Conservation (phyloP, 2,888 invertebrate genomes). For the Orthosia cruda region DNA sequence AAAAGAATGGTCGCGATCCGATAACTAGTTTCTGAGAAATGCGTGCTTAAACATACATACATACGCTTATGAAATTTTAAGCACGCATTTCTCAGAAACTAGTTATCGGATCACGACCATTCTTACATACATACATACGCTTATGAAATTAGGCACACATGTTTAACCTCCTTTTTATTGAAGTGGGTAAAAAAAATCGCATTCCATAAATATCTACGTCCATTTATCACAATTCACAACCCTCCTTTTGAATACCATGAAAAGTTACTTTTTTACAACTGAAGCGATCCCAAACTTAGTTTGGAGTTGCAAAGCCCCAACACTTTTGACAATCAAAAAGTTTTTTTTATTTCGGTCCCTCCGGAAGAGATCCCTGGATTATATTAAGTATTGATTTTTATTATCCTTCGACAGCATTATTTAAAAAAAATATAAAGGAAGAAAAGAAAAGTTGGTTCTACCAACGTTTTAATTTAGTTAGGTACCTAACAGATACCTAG, state of each 20-base stretch:
- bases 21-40: no score
- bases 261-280: constrained; percentile 28
- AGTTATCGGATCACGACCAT: no score
- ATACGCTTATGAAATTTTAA: no score
- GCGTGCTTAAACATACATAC: no score
- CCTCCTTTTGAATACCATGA: constrained; percentile 28
- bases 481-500: neutral
- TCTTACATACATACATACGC: no score
- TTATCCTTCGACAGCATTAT: constrained; percentile 4
- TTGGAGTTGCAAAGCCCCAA: constrained; percentile 32
- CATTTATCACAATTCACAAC: neutral
- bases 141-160: no score
- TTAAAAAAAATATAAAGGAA: neutral
- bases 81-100: no score
- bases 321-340: constrained; percentile 46
- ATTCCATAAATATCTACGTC: neutral
- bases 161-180: no score
- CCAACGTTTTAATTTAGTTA: neutral
- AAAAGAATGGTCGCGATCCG: no score
- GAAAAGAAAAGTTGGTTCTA: neutral
- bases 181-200: neutral
- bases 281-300: constrained; percentile 30
- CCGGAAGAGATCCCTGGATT: neutral
- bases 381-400: constrained; percentile 9
- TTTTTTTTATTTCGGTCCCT: constrained; percentile 40